Evolutionary conservation across 2,888 invertebrate genomes (phyloP).

Genomic region (Danaus chrysippus): DNA sequence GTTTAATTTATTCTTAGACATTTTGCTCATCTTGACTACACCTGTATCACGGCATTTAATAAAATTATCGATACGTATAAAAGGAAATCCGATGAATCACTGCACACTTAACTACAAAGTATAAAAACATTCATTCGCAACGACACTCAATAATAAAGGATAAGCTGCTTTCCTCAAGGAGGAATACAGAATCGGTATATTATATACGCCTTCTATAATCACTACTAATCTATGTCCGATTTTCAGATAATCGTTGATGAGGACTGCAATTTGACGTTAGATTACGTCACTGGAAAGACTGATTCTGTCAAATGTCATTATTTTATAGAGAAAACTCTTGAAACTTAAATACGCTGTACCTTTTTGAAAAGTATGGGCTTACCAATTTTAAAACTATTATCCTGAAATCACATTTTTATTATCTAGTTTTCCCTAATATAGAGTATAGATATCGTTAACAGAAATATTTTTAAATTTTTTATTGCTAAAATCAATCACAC

Average conservation of each 20-base stretch:
- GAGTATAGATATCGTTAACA: too few relatives aligned
- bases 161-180: background rate
- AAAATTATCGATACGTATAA: constrained; percentile 13
- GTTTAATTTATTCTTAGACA: constrained; percentile 96
- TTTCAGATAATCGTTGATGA: background rate
- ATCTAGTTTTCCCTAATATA: too few relatives aligned
- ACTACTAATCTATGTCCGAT: background rate
- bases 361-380: too few relatives aligned
- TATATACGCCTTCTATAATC: background rate
- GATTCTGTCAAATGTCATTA: background rate
- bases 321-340: background rate
- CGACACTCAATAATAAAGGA: constrained; percentile 1
- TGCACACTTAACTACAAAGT: constrained; percentile 19
- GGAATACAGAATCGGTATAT: background rate
- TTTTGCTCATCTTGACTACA: constrained; percentile 76
- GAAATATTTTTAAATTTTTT: too few relatives aligned
- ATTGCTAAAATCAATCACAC: too few relatives aligned
- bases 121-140: constrained; percentile 10
- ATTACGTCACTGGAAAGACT: constrained; percentile 1
- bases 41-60: constrained; percentile 44
- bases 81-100: constrained; percentile 22
- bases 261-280: background rate
- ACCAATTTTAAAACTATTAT: too few relatives aligned
- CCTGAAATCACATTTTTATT: too few relatives aligned
- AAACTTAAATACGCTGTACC: too few relatives aligned